Evolutionary conservation across 1,140 invertebrate genomes (phyloP), one percentile per base, ranked within the genome.

Genomic region (Pogonognathellus flavescens): DNA sequence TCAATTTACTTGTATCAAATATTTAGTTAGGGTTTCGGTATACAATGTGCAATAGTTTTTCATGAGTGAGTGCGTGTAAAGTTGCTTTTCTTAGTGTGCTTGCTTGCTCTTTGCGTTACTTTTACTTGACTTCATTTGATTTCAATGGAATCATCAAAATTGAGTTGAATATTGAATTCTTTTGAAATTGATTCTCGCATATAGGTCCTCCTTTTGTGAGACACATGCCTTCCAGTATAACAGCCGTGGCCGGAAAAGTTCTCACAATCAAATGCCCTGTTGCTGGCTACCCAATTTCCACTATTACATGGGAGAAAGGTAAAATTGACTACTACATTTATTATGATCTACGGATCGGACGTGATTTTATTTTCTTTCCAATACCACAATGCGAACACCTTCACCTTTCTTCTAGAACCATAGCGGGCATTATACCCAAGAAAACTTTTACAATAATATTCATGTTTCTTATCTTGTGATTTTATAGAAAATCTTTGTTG

Each of bases 301-400:
- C 66, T 14, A 91, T 93, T 41, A 89, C 89, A 11, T 93, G 92
- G 92, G 90, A 90, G 49, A 92, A 91, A 91, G 92, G 92, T 92
- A 88, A 80, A 55, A 50, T 83, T 85, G 55, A 41, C 9, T 22
- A 66, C 70, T 49, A 70, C n/a, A n/a, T n/a, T 52, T 53, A 13
- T 31, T 57, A 84, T 80, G 66, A 57, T 70, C 16, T 11, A 16
- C n/a, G 70, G 25, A 50, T 50, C 22, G 13, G 31, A 50, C 6
- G 6, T 76, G 16, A 41, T 41, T 41, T 41, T 41, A 41, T 41
- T 41, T 41, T 6, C 6, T 41, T 41, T 41, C 31, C 6, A 41
- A 6, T 41, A 41, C 6, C 6, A 41, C 31, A 41, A 41, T 41
- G 31, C 31, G 6, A 1, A 41, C 1, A 41, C 31, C 31, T 41